Conservation (phyloP, 2,888 invertebrate genomes). For the Euphydryas editha region DNA sequence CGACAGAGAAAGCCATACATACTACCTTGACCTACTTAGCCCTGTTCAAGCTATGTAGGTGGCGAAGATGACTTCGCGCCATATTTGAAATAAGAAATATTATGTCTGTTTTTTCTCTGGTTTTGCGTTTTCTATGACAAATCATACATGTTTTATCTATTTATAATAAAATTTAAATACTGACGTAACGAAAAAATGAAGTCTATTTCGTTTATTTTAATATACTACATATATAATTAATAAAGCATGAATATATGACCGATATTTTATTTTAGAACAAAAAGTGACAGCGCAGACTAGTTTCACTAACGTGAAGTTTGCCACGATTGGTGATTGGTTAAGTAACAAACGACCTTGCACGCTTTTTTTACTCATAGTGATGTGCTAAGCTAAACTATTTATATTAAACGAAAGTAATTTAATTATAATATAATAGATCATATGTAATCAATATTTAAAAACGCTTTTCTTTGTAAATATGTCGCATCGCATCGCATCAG, state of each 20-base stretch:
- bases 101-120: no score
- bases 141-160: neutral
- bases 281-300: conserved; percentile 50
- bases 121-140: neutral
- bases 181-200: no score
- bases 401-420: neutral
- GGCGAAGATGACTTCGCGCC: conserved; percentile 47
- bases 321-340: conserved; percentile 57
- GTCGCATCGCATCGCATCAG: no score
- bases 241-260: conserved; percentile 24
- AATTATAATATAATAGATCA: no score
- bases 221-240: conserved; percentile 19
- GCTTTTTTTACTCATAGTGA: conserved; percentile 65
- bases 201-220: conserved; percentile 9
- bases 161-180: neutral
- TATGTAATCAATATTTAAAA: no score
- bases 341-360: conserved; percentile 64
- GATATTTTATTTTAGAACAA: conserved; percentile 26
- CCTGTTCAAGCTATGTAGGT: conserved; percentile 28
- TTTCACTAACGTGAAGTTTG: conserved; percentile 56
- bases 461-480: no score
- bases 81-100: conserved; percentile 30
- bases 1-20: conserved; percentile 30
- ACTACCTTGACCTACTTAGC: conserved; percentile 40
- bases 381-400: conserved; percentile 40